phyloP scores from a whole-genome alignment of 2,797 vertebrate genomes.

The Bryconaethiops microstoma region DNA sequence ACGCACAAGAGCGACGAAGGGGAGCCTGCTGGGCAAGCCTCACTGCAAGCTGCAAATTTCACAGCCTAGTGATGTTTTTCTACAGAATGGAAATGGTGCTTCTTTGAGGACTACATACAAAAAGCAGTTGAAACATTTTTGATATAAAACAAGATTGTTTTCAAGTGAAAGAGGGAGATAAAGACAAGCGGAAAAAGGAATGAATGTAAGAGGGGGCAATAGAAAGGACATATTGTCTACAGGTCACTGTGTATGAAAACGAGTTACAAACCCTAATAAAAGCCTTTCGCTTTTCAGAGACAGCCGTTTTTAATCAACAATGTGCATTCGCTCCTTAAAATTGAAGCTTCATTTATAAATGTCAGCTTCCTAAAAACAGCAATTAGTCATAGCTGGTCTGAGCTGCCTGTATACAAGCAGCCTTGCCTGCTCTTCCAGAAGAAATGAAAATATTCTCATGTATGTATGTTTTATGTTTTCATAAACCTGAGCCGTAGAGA shows the following conservation, averaged over 20 bases:
- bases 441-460: conserved; percentile 44
- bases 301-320: conserved; percentile 49
- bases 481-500: conserved; percentile 35
- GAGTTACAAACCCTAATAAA: conserved; percentile 37
- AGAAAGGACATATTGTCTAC: background rate
- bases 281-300: conserved; percentile 39
- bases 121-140: background rate
- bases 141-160: background rate
- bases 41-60: conserved; percentile 29
- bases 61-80: conserved; percentile 34
- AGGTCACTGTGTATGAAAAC: background rate
- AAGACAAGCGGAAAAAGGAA: no score
- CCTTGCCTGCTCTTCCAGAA: conserved; percentile 34
- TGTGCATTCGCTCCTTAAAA: conserved; percentile 54
- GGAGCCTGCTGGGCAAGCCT: conserved; percentile 22
- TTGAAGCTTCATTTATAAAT: conserved; percentile 56
- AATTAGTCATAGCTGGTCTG: conserved; percentile 62
- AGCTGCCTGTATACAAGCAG: conserved; percentile 49
- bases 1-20: conserved; percentile 6
- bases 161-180: background rate
- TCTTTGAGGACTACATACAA: conserved; percentile 19
- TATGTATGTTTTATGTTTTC: conserved; percentile 40
- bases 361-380: conserved; percentile 57
- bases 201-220: background rate
- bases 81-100: conserved; percentile 16